Conservation (phyloP, 2,797 vertebrate genomes). For the Crocidura indochinensis region DNA sequence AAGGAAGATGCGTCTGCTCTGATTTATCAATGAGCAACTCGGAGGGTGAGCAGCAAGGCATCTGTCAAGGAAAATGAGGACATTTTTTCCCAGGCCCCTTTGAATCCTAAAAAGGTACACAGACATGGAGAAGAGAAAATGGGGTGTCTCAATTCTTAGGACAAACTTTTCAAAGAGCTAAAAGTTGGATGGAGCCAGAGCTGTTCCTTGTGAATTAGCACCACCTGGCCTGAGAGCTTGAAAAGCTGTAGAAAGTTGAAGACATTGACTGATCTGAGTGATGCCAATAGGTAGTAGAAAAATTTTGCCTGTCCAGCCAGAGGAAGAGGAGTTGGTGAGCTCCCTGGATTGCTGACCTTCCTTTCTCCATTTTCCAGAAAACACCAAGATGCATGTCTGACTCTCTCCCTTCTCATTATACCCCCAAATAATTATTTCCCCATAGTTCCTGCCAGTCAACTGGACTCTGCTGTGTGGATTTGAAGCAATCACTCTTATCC, state of each 20-base stretch:
- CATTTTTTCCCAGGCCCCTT: conserved; percentile 85
- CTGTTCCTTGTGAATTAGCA: conserved; percentile 72
- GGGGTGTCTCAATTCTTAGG: conserved; percentile 89
- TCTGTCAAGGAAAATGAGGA: conserved; percentile 90
- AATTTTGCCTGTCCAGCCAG: too few species aligned
- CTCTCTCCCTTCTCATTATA: background rate
- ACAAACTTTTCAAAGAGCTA: conserved; percentile 90
- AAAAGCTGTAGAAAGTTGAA: conserved; percentile 57
- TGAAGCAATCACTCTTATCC: background rate
- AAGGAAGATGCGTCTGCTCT: conserved; percentile 87
- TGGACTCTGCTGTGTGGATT: background rate
- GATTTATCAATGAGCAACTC: conserved; percentile 87
- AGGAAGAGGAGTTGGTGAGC: background rate
- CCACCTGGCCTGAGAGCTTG: conserved; percentile 79
- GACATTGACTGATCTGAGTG: background rate
- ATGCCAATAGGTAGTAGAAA: background rate
- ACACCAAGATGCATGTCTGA: background rate
- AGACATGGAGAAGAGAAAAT: conserved; percentile 87
- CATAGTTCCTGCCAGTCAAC: background rate
- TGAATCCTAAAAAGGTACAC: conserved; percentile 89
- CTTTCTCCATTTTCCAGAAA: background rate
- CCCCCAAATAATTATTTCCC: background rate
- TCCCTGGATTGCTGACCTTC: background rate
- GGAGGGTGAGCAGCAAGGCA: conserved; percentile 86
- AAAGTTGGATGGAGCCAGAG: conserved; percentile 85